Conservation (phyloP, 2,113 vertebrate species). For the Ophiodon elongatus region DNA sequence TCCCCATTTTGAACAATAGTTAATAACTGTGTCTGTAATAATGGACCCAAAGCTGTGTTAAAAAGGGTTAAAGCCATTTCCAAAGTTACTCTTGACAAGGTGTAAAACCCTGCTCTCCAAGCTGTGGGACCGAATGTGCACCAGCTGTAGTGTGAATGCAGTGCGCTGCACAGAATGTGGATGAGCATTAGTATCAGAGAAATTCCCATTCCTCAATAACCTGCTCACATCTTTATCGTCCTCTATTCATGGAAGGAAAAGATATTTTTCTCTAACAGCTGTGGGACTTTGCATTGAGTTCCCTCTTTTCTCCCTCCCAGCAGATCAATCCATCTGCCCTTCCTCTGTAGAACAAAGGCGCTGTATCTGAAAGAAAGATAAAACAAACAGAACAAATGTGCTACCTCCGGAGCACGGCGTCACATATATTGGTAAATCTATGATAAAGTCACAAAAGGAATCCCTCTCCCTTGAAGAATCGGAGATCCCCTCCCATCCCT, state of each 20-base stretch:
- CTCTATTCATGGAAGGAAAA: constrained; percentile 38
- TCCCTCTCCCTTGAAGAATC: constrained; percentile 49
- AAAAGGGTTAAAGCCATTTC: background rate
- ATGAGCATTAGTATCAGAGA: constrained; percentile 27
- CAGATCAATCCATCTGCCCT: constrained; percentile 57
- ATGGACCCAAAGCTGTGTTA: background rate
- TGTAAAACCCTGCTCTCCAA: background rate
- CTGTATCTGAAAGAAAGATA: constrained; percentile 25
- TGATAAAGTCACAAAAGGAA: constrained; percentile 67
- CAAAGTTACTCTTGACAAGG: background rate
- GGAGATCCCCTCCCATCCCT: constrained; percentile 15
- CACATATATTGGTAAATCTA: constrained; percentile 57
- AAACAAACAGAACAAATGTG: constrained; percentile 61
- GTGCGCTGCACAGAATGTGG: background rate
- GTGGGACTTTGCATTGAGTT: constrained; percentile 43
- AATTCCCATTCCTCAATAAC: constrained; percentile 22
- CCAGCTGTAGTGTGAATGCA: background rate
- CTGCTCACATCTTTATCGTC: constrained; percentile 46
- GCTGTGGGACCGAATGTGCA: background rate
- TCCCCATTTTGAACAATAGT: background rate
- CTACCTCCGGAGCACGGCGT: constrained; percentile 48
- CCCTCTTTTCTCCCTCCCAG: constrained; percentile 8
- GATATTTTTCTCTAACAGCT: constrained; percentile 46
- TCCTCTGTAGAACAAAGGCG: constrained; percentile 60
- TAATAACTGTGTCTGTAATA: background rate